These are phyloP conservation scores for Crotalus horridus DNA, from an alignment of 2,113 vertebrate genomes.

Conservation along the genomic window DNA sequence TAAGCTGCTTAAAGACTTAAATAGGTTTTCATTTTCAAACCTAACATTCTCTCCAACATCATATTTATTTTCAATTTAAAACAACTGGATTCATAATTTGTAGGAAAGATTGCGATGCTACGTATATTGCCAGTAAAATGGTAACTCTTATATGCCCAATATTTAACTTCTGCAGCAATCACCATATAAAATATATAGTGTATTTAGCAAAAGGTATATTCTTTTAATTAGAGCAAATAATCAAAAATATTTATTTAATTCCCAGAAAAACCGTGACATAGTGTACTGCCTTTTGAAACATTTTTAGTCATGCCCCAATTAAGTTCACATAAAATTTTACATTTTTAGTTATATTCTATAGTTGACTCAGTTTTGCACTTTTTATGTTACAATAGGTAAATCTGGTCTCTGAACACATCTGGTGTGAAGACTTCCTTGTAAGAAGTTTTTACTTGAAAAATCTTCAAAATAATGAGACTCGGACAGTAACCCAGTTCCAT, in stretches of 20 bases:
- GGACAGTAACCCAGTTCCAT: constrained; percentile 96
- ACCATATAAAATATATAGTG: background rate
- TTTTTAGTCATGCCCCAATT: background rate
- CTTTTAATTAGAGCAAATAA: background rate
- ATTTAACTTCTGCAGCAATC: background rate
- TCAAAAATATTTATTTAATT: background rate
- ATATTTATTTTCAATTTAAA: constrained; percentile 12
- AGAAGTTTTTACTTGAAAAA: constrained; percentile 98
- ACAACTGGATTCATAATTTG: background rate
- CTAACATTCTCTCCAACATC: background rate
- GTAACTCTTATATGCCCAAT: background rate
- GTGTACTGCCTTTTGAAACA: background rate
- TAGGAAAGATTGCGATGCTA: background rate
- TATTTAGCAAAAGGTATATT: background rate
- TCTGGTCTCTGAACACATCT: constrained; percentile 95
- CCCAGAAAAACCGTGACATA: background rate
- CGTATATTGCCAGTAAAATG: background rate
- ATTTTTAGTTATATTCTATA: background rate
- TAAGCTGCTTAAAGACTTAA: background rate
- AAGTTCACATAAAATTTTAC: background rate
- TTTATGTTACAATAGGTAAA: constrained; percentile 77
- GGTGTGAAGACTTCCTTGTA: constrained; percentile 97
- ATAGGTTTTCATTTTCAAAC: background rate
- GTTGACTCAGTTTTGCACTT: constrained; percentile 25
- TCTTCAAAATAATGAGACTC: constrained; percentile 87